Conservation (phyloP, 2,888 invertebrate genomes). For the Linyphia triangularis region DNA sequence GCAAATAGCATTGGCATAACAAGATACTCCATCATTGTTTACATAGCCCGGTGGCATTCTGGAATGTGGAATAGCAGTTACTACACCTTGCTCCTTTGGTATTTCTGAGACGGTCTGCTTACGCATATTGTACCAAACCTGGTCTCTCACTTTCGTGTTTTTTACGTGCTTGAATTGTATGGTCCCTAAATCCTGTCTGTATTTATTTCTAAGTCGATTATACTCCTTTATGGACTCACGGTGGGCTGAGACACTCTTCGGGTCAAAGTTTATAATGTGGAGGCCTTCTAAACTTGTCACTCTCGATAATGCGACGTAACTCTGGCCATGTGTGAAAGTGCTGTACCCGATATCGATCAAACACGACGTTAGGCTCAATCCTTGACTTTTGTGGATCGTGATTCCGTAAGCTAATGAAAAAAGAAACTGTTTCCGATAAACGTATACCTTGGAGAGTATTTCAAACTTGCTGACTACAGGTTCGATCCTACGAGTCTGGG, state of each 20-base stretch:
- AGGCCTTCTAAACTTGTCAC: not conserved
- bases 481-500: not conserved
- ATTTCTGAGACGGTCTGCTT: not conserved
- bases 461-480: not conserved
- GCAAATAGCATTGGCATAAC: too few relatives aligned
- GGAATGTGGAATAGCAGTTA: not conserved
- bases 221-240: not conserved
- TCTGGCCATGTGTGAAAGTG: not conserved
- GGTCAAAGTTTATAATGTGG: slow-evolving; percentile 19
- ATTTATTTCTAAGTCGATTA: not conserved
- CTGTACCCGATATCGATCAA: slow-evolving; percentile 6
- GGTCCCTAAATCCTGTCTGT: not conserved
- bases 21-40: not conserved
- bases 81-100: not conserved
- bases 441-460: not conserved
- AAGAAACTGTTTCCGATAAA: slow-evolving; percentile 7
- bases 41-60: not conserved
- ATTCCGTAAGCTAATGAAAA: slow-evolving; percentile 26
- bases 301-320: slow-evolving; percentile 29
- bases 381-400: slow-evolving; percentile 35
- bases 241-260: not conserved
- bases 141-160: not conserved
- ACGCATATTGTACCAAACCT: not conserved
- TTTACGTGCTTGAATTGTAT: not conserved
- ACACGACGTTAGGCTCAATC: not conserved